Percentiles rank a stretch among this genome's conserved stretches.
phyloP scores from a whole-genome alignment of 2,113 vertebrate species.

The Camelus dromedarius region DNA sequence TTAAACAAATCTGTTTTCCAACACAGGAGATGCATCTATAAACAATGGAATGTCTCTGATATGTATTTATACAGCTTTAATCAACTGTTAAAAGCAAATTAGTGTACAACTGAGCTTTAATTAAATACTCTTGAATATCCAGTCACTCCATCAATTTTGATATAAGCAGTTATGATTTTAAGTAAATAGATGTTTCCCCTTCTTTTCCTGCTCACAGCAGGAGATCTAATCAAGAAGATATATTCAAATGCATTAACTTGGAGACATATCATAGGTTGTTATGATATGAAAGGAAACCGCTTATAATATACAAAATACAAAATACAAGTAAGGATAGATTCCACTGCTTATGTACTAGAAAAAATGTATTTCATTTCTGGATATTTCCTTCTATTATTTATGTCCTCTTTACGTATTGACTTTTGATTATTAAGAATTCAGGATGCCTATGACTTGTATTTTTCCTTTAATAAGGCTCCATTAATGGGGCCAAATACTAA shows the following conservation, averaged over 20 bases:
- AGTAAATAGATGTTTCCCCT: not conserved
- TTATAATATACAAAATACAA: not conserved
- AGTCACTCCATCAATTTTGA: constrained; percentile 68
- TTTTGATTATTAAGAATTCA: constrained; percentile 37
- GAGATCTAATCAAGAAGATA: constrained; percentile 66
- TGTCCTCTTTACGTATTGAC: not conserved
- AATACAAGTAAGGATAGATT: constrained; percentile 28
- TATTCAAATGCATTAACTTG: constrained; percentile 64
- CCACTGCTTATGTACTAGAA: not conserved
- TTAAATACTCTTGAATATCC: constrained; percentile 66
- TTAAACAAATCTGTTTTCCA: constrained; percentile 66
- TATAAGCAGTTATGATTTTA: constrained; percentile 65
- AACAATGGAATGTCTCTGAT: constrained; percentile 48
- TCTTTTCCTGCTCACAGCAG: constrained; percentile 59
- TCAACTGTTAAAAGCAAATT: constrained; percentile 66
- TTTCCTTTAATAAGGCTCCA: constrained; percentile 29
- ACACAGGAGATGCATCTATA: constrained; percentile 42
- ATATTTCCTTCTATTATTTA: not conserved
- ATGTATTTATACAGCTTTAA: constrained; percentile 66
- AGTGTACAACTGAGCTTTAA: constrained; percentile 68
- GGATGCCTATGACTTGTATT: not conserved
- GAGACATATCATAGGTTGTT: not conserved
- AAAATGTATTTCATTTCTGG: not conserved
- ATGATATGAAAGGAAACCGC: constrained; percentile 36
- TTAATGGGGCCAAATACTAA: not conserved